Percentiles rank a stretch among this genome's conserved stretches.
Conservation (phyloP, 1,140 invertebrate genomes). For the Antheraea pernyi region DNA sequence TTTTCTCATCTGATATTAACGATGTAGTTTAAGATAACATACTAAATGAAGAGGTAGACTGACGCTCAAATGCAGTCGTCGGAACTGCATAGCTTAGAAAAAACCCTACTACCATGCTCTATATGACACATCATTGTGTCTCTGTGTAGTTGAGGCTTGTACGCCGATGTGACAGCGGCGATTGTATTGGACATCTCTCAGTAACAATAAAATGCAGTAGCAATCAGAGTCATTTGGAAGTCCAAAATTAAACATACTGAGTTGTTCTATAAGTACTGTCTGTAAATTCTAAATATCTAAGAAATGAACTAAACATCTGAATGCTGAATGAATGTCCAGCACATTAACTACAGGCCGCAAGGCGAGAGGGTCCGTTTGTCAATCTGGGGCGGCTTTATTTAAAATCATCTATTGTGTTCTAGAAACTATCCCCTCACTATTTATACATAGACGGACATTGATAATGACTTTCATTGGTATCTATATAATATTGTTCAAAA, state of each 20-base stretch:
- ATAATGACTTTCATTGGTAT: background rate
- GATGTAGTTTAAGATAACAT: no score
- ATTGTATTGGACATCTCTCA: no score
- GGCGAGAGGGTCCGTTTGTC: slow-evolving; percentile 44
- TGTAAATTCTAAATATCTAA: slow-evolving; percentile 24
- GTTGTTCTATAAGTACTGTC: slow-evolving; percentile 13
- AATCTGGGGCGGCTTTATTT: slow-evolving; percentile 60
- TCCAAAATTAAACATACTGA: background rate
- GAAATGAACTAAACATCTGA: slow-evolving; percentile 44
- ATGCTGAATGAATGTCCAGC: slow-evolving; percentile 63
- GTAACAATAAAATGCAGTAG: no score
- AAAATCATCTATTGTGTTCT: slow-evolving; percentile 60
- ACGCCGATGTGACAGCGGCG: no score
- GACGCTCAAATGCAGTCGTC: no score
- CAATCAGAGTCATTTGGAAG: no score
- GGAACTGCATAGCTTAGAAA: no score
- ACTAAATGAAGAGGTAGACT: no score
- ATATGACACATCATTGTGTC: no score
- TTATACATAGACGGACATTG: background rate
- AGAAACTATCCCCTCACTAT: slow-evolving; percentile 27
- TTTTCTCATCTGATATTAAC: no score
- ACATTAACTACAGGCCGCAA: slow-evolving; percentile 71
- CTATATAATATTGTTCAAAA: background rate
- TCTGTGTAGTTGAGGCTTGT: no score
- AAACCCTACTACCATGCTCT: no score